phyloP scores from a whole-genome alignment of 2,113 vertebrate species.

The Epinephelus moara region DNA sequence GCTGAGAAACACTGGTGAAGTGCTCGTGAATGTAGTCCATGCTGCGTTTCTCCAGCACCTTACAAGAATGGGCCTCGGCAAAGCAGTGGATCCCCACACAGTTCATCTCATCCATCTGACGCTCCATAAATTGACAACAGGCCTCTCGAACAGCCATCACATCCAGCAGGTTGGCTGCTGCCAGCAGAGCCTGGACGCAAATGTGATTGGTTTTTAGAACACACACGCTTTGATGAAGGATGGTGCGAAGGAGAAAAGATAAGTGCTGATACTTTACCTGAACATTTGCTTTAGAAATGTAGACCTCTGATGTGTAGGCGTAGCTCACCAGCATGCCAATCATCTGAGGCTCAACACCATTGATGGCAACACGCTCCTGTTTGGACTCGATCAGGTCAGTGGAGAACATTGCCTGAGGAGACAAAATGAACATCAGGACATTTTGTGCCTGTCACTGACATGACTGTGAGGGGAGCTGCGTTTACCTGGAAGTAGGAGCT shows the following conservation, averaged over 20 bases:
- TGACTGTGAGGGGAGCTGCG: not conserved
- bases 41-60: slow-evolving; percentile 82
- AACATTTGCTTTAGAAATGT: slow-evolving; percentile 86
- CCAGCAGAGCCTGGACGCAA: slow-evolving; percentile 79
- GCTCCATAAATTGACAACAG: slow-evolving; percentile 86
- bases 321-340: slow-evolving; percentile 87
- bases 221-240: accelerated
- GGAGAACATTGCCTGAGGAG: slow-evolving; percentile 85
- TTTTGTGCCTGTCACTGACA: not conserved
- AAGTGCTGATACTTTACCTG: slow-evolving; percentile 71
- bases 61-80: slow-evolving; percentile 86
- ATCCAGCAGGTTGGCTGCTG: slow-evolving; percentile 87
- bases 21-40: slow-evolving; percentile 87
- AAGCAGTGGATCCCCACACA: slow-evolving; percentile 89
- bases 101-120: slow-evolving; percentile 88
- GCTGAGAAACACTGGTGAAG: slow-evolving; percentile 81
- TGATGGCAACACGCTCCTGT: slow-evolving; percentile 87
- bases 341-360: slow-evolving; percentile 88
- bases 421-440: not conserved
- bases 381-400: slow-evolving; percentile 87
- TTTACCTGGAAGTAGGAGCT: slow-evolving; percentile 88
- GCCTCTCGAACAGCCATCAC: slow-evolving; percentile 86
- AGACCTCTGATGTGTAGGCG: slow-evolving; percentile 86
- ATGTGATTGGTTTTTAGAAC: not conserved
- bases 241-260: not conserved